Evolutionary conservation across 2,113 vertebrate genomes (phyloP), one percentile per base, ranked within the genome.

Genomic region (Antidorcas marsupialis): DNA sequence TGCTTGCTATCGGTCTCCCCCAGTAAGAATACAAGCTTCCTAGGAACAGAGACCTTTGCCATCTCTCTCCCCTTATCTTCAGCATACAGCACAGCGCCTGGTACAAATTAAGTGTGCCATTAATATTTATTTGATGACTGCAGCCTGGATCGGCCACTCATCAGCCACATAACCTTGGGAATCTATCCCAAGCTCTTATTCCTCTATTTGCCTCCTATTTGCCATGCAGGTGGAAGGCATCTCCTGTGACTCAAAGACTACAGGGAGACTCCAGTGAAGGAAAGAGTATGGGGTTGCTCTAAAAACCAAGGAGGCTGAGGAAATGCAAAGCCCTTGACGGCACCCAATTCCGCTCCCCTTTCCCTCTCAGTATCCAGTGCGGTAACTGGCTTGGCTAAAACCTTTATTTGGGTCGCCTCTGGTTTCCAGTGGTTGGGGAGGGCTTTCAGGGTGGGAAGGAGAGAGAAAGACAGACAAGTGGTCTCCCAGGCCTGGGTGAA

Each of bases 351-450:
- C 27, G 0, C 7, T 79, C 43, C 30, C 21, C 67, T 85, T 93
- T 83, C 21, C 67, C 57, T 71, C 53, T 39, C 78, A 92, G 53
- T 6, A 59, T 9, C 83, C 60, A 52, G 6, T 15, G 59, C 8
- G 87, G 52, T 87, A 89, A 89, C 93, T 67, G 94, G 96, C 94
- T 74, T 5, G 1, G 0, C 91, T 95, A 47, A 74, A 89, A 93
- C 71, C 95, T 97, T 67, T 55, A 97, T 87, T 83, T 86, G 98
- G 92, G 93, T 92, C 94, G 92, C 62, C 89, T 98, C 97, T 43
- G 76, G 95, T 98, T 97, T 97, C 76, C 92, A 89, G 2, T 59
- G 79, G 59, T 87, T 91, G 92, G 43, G 57, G 96, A 86, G 60
- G 11, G 9, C 14, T 13, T 52, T 79, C 67, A 52, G 86, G 83